Evolutionary conservation across 2,797 vertebrate species (phyloP).

Genomic region (Ctenopoma multispine): DNA sequence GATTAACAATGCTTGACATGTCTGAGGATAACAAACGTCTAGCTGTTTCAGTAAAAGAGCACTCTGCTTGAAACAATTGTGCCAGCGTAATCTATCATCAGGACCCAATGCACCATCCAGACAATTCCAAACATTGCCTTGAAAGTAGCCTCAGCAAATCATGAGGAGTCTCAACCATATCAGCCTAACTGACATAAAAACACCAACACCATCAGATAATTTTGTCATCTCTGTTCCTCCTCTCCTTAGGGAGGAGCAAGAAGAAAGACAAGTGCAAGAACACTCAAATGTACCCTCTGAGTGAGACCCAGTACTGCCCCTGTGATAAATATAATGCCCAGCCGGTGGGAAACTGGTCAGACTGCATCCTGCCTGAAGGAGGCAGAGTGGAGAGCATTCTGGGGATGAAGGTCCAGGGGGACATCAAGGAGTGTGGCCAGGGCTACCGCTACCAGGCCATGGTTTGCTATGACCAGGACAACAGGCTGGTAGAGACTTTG

Average conservation of each 20-base stretch:
- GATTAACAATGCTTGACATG: conserved; percentile 29
- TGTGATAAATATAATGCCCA: conserved; percentile 98
- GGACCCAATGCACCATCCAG: conserved; percentile 10
- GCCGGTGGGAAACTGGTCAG: conserved; percentile 97
- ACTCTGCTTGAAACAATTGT: conserved; percentile 36
- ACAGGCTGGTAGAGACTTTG: conserved; percentile 91
- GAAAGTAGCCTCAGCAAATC: conserved; percentile 10
- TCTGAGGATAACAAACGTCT: conserved; percentile 23
- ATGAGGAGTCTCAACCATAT: background rate
- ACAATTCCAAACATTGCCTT: conserved; percentile 11
- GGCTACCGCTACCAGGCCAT: conserved; percentile 98
- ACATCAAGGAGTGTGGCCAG: conserved; percentile 94
- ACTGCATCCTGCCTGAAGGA: conserved; percentile 95
- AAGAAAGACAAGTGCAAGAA: conserved; percentile 98
- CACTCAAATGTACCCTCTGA: conserved; percentile 93
- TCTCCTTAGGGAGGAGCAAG: conserved; percentile 92
- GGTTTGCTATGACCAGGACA: conserved; percentile 97
- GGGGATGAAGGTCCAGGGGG: conserved; percentile 90
- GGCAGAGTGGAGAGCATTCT: conserved; percentile 82
- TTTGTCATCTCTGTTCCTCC: conserved; percentile 31
- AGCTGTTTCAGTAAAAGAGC: conserved; percentile 28
- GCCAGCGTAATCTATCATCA: conserved; percentile 26
- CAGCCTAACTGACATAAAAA: conserved; percentile 17
- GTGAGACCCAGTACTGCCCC: conserved; percentile 97
- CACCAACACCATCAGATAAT: background rate